Evolutionary conservation across 2,113 vertebrate species (phyloP), one percentile per base, ranked within the genome.

Genomic region (Xyliphius kryptos): DNA sequence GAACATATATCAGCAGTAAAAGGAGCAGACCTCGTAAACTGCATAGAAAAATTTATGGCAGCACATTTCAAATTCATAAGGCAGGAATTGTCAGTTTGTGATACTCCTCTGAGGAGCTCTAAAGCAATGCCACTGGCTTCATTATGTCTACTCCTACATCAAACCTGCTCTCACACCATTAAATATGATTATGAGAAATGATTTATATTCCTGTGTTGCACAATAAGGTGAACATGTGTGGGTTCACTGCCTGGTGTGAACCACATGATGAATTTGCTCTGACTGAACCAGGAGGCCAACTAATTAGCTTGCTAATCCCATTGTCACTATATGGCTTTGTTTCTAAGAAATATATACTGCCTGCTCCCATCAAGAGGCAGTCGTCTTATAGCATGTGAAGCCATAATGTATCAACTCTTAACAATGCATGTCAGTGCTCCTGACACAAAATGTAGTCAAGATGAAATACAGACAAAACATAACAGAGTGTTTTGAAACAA

Each of bases 301-400:
- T 83, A 88, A 91, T 89, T 81, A 86, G 74, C 78, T 72, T 63
- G 61, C 77, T 87, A 86, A 89, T 85, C 76, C 60, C 19, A 59
- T 72, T 67, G 78, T 86, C 83, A 84, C 83, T 77, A 85, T 77
- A 67, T 80, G 78, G 78, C 78, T 73, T 76, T 76, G 76, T 76
- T 76, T 76, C 60, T 76, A 75, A 76, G 72, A 72, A 19, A 37
- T 56, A 43, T 66, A 59, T 66, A 72, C 69, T n/a, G n/a, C n/a
- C n/a, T n/a, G n/a, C n/a, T n/a, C n/a, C n/a, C n/a, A n/a, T n/a
- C n/a, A n/a, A n/a, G n/a, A n/a, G n/a, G n/a, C n/a, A n/a, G n/a
- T n/a, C n/a, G n/a, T n/a, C n/a, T n/a, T n/a, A n/a, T n/a, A n/a
- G n/a, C n/a, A n/a, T n/a, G n/a, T n/a, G n/a, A n/a, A n/a, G n/a